Percentiles rank a stretch among this genome's conserved stretches.
Conservation (phyloP, 2,888 invertebrate genomes). For the Euclidia mi region DNA sequence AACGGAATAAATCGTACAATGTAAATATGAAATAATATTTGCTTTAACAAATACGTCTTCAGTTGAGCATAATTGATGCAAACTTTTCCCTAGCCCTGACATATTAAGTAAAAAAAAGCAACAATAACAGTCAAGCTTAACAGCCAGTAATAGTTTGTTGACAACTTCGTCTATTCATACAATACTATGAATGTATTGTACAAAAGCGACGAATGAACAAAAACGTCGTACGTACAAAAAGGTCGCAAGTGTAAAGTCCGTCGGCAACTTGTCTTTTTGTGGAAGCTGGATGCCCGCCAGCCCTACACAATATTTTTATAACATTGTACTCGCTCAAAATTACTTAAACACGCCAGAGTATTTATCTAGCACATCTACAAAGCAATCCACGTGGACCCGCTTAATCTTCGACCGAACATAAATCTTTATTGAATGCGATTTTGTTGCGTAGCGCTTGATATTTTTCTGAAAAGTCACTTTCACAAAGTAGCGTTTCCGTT, state of each 20-base stretch:
- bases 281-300: conserved; percentile 73
- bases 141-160: conserved; percentile 25
- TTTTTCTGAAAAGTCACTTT: conserved; percentile 4
- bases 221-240: conserved; percentile 39
- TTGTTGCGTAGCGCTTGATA: conserved; percentile 12
- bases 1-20: too few relatives aligned
- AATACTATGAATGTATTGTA: conserved; percentile 34
- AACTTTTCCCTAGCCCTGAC: neutral
- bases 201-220: too few relatives aligned
- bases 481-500: too few relatives aligned
- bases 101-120: neutral
- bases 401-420: conserved; percentile 36
- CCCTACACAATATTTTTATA: conserved; percentile 71
- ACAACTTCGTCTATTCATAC: conserved; percentile 35
- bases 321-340: conserved; percentile 65
- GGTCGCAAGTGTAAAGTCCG: conserved; percentile 47
- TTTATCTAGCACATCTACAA: conserved; percentile 49
- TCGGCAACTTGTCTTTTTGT: conserved; percentile 54
- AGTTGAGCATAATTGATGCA: neutral
- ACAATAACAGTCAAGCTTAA: conserved; percentile 2
- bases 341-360: conserved; percentile 56
- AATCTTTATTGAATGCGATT: conserved; percentile 35
- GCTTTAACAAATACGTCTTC: neutral
- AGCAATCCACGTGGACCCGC: conserved; percentile 36
- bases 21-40: too few relatives aligned